Percentiles rank a stretch among this genome's conserved stretches.
Evolutionary conservation across 2,113 vertebrate species (phyloP).

Genomic region (Prunella himalayana): DNA sequence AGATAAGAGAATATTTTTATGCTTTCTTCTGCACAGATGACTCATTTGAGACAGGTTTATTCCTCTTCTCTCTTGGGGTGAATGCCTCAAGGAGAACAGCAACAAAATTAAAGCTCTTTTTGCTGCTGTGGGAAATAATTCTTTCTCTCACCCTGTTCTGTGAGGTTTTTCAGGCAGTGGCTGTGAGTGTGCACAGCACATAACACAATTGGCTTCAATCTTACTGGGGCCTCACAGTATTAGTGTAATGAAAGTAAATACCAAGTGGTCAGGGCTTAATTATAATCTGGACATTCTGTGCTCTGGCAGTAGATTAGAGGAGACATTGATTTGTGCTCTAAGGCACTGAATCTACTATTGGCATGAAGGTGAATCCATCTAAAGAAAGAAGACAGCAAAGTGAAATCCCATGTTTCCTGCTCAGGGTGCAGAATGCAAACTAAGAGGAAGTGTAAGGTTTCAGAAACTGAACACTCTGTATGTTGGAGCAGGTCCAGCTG

Average conservation of each 20-base stretch:
- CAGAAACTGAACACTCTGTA: not conserved
- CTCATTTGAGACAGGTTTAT: constrained; percentile 4
- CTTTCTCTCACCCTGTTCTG: not conserved
- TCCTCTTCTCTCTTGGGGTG: not conserved
- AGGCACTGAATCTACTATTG: not conserved
- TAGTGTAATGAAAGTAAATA: constrained; percentile 21
- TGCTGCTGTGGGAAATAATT: not conserved
- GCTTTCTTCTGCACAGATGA: not conserved
- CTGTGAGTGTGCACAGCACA: not conserved
- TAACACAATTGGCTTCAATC: not conserved
- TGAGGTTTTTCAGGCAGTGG: not conserved
- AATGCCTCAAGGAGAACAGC: not conserved
- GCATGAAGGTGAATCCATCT: not conserved
- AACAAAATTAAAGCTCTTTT: not conserved
- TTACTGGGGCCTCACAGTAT: not conserved
- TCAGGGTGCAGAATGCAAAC: not conserved
- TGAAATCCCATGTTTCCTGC: not conserved
- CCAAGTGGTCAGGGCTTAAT: constrained; percentile 1
- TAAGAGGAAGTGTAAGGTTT: not conserved
- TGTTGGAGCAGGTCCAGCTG: not conserved
- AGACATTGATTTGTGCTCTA: not conserved
- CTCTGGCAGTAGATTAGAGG: not conserved
- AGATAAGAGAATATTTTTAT: constrained; percentile 19
- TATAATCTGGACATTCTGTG: not conserved
- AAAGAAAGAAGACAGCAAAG: not conserved